These are phyloP conservation scores for Heptranchias perlo DNA, from an alignment of 2,113 vertebrate genomes.

Conservation along the genomic window DNA sequence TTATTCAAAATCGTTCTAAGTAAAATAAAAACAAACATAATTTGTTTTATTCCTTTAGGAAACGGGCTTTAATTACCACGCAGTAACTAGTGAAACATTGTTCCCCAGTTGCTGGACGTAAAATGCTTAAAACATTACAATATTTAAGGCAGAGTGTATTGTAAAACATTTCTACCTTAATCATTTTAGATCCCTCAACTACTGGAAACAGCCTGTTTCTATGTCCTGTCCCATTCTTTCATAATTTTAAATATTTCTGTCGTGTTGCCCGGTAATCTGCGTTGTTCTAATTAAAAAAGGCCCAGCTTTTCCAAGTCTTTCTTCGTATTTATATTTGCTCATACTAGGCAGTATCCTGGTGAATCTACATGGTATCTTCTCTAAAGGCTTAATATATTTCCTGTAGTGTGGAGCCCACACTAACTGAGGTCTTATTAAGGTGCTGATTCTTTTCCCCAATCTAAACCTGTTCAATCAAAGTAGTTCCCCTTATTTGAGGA, in stretches of 20 bases:
- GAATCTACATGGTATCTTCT: too few relatives aligned
- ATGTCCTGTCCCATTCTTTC: background rate
- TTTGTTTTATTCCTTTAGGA: constrained; percentile 1
- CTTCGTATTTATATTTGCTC: background rate
- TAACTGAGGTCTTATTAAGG: too few relatives aligned
- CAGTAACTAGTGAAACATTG: constrained; percentile 6
- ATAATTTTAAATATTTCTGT: background rate
- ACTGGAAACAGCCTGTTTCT: background rate
- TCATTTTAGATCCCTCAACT: background rate
- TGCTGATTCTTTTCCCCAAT: too few relatives aligned
- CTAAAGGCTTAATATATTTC: too few relatives aligned
- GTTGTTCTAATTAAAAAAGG: background rate
- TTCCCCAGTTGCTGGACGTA: background rate
- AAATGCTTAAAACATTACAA: background rate
- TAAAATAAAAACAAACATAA: background rate
- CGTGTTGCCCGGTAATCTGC: background rate
- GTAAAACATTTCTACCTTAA: background rate
- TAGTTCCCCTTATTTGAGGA: too few relatives aligned
- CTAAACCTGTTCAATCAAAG: too few relatives aligned
- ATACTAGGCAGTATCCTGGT: background rate
- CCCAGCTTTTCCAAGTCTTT: background rate
- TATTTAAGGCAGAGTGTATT: background rate
- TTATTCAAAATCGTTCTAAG: background rate
- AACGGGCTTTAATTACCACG: background rate
- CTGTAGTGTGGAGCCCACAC: too few relatives aligned